phyloP scores from a whole-genome alignment of 2,113 vertebrate genomes.

The Oreocharis arfaki region DNA sequence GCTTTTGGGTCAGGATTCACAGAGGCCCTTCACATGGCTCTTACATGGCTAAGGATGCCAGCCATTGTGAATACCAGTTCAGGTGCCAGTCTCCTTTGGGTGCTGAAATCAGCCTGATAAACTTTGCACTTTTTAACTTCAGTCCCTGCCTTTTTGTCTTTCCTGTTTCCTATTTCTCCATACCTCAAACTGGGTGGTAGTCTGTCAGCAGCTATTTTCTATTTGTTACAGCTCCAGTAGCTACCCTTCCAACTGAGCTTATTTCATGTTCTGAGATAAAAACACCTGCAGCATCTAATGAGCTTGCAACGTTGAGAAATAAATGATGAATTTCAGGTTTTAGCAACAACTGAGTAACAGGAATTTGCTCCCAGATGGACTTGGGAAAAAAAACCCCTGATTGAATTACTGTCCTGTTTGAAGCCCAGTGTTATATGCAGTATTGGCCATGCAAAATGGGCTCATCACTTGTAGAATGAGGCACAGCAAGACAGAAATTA shows the following conservation, averaged over 20 bases:
- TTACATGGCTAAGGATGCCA: background rate
- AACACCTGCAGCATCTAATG: background rate
- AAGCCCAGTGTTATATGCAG: background rate
- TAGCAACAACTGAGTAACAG: background rate
- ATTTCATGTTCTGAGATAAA: background rate
- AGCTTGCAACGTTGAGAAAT: background rate
- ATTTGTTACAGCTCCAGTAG: background rate
- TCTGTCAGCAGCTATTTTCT: background rate
- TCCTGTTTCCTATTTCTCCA: background rate
- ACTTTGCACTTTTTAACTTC: background rate
- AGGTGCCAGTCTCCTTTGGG: background rate
- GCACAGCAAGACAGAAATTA: conserved; percentile 26
- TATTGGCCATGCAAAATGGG: conserved; percentile 10
- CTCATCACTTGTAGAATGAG: conserved; percentile 18
- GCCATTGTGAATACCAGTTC: background rate
- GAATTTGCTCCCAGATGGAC: background rate
- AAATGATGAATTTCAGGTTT: background rate
- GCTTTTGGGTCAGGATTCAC: background rate
- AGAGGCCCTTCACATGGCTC: background rate
- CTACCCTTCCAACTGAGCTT: background rate
- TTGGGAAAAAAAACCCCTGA: background rate
- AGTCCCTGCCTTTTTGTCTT: background rate
- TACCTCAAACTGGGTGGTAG: background rate
- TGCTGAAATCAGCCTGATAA: background rate
- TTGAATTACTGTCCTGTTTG: background rate